Evolutionary conservation across 2,113 vertebrate species (phyloP).

Genomic region (Perccottus glenii): DNA sequence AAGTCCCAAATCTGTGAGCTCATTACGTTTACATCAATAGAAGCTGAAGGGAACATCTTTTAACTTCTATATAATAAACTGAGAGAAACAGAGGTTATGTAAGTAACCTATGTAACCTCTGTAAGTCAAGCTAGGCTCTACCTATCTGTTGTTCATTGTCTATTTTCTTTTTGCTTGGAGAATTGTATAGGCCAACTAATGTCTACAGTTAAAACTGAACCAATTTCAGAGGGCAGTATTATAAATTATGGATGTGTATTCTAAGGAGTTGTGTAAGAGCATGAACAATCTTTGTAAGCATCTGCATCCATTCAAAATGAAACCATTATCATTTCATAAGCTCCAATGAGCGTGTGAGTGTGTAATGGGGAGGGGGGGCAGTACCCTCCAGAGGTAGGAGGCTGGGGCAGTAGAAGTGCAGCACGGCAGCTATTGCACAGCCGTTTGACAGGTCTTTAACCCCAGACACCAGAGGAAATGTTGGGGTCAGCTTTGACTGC

Average conservation of each 20-base stretch:
- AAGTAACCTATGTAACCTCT: no score
- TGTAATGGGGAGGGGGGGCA: background rate
- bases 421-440: constrained; percentile 84
- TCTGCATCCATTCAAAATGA: background rate
- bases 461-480: constrained; percentile 83
- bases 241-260: no score
- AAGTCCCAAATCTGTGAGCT: no score
- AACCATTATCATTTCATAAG: constrained; percentile 42
- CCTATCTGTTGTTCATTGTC: no score
- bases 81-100: no score
- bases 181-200: background rate
- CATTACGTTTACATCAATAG: no score
- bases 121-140: no score
- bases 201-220: background rate
- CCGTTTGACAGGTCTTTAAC: constrained; percentile 91
- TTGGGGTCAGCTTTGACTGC: constrained; percentile 85
- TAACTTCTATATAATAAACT: no score
- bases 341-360: background rate
- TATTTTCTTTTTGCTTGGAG: no score
- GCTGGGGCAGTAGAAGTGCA: constrained; percentile 89
- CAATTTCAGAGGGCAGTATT: no score
- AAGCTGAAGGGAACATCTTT: no score
- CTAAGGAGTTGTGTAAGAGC: no score
- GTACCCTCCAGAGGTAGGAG: constrained; percentile 87
- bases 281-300: background rate